Base-by-base conservation (phyloP, 2,888 invertebrate species). In the Galeopsomyia nigrocyanea region DNA sequence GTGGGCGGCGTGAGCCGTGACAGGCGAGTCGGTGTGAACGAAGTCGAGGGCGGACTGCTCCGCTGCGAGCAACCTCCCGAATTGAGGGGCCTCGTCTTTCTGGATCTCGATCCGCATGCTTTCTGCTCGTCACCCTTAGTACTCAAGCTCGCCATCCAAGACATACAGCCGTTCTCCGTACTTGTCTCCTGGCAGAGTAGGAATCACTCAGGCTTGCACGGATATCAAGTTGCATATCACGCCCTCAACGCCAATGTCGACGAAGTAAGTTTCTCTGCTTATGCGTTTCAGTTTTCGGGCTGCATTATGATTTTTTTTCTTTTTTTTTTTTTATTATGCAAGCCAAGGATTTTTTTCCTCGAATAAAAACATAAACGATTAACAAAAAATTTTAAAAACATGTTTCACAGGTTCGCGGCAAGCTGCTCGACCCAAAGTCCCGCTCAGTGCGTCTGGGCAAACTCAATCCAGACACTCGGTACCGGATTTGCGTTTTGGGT, bases 161-260 rank as follows among this genome's bases (percentile, higher is more conserved):
- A 95, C 86, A 94, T 96, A 78, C 95, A 95, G 85, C 94, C 95
- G 56, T 94, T 93, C 87, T 94, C 95, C 55, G 93, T 96, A 77
- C 90, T 95, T 79, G 95, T 95, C 56, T 94, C 95, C 78, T 96
- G 96, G 96, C 95, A 95, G 86, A 94, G 95, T 82, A 90, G 95
- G 79, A 95, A 96, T 87, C 94, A 95, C 85, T 93, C 93, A 66
- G 94, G 94, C 71, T 89, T 96, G 79, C 93, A 91, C 82, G 96
- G 95, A 77, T 96, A 94, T 87, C 93, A 94, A 89, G 93, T 96
- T 79, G 94, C 94, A 79, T 95, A 95, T 88, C 94, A 93, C 84
- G 91, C 93, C 76, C 87, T 92, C 82, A 39, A 39, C 39, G 91
- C 92, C 81, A 88, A 88, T 65, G 86, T 88, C 71, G 89, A 90